phyloP scores from a whole-genome alignment of 2,113 vertebrate species.

The Dipodomys spectabilis region DNA sequence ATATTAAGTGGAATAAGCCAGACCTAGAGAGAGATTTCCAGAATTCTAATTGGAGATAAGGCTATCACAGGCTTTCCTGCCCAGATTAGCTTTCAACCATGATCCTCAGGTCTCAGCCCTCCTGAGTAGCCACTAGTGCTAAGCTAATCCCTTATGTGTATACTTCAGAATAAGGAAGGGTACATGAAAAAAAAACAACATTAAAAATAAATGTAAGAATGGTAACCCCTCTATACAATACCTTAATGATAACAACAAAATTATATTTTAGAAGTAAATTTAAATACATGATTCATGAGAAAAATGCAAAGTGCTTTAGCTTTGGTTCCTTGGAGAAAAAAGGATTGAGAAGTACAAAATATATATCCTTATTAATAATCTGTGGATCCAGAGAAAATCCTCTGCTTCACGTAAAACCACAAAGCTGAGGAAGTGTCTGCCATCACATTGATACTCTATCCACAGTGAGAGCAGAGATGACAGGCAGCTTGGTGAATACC shows the following conservation, averaged over 20 bases:
- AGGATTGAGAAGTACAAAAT: neutral
- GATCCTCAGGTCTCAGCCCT: too few species aligned
- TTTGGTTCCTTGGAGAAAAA: neutral
- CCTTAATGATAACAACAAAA: too few species aligned
- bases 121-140: too few species aligned
- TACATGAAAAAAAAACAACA: neutral
- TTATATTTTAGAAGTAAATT: neutral
- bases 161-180: neutral
- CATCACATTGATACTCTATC: neutral
- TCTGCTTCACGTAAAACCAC: neutral
- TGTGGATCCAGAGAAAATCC: neutral
- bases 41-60: too few species aligned
- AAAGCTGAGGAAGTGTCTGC: neutral
- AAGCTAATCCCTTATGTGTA: neutral
- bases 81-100: too few species aligned
- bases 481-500: constrained; percentile 40
- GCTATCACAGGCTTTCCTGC: too few species aligned
- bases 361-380: neutral
- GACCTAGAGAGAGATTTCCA: too few species aligned
- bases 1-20: too few species aligned
- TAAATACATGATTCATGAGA: neutral
- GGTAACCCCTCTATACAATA: too few species aligned
- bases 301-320: neutral
- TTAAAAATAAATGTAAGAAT: too few species aligned
- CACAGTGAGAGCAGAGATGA: neutral